Base-by-base conservation (phyloP, 1,140 invertebrate genomes). In the Zaprionus tsacasi region DNA sequence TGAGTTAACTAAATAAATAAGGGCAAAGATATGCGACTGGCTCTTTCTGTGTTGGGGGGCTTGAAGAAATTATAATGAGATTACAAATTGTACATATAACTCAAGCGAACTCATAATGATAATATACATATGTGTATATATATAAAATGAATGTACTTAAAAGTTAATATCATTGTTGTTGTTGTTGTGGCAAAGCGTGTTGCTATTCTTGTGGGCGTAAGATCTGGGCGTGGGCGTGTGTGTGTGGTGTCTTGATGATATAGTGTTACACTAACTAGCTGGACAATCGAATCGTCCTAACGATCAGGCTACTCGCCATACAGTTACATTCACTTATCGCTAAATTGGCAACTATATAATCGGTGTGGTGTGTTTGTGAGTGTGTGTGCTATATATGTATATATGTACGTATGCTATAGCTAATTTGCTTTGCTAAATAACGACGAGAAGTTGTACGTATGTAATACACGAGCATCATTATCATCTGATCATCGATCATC, bases 361-460 rank as follows among this genome's bases (percentile, higher is more conserved):
- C 60, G 13, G 33, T 36, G 48, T 52, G 13, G 33, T 36, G 48
- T 52, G 52, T 33, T 13, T 6, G 21, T 21, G 55, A 27, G 30
- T 33, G 27, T 6, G 27, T 6, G 55, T 25, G 30, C 13, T 55
- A 54, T 54, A 35, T 30, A 30, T 30, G 6, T 30, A 8, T 57
- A n/a, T 57, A 6, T 17, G 45, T 55, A 17, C 52, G 36, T 43
- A 17, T 52, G 45, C 55, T 68, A 40, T 25, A 15, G 13, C 66
- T 69, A 69, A 36, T 59, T 15, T 45, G 40, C n/a, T 45, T 45
- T 21, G 38, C 6, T 69, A 74, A 36, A 35, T 35, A 38, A 61
- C 71, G 71, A 61, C 57, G 71, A 68, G 55, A 27, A 71, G 33
- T 57, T 65, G 54, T 54, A 67, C 70, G 70, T 61, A 35, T 35